Evolutionary conservation across 2,888 invertebrate genomes (phyloP), one percentile per base, ranked within the genome.

Genomic region (Perizoma flavofasciatum): DNA sequence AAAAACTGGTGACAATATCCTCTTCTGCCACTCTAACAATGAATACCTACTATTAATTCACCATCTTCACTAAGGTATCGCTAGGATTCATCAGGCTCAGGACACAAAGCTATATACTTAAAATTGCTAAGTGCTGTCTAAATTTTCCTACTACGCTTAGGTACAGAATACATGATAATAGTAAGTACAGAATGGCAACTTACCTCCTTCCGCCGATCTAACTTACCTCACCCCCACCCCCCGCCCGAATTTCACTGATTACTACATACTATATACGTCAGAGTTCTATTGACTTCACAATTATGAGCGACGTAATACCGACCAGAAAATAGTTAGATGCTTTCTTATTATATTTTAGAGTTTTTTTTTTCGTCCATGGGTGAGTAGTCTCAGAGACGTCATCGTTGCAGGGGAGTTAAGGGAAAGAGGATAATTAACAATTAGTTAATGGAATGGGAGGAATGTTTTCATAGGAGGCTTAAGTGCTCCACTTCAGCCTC

Each of bases 401-500:
- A 62, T 62, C 62, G 51, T 51, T 62, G 62, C 58, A 59, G 66
- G 67, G 66, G 66, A 65, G 57, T 56, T 62, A 61, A 64, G 68
- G 65, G 66, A 70, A 62, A 54, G 57, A 48, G 62, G 70, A 75
- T 71, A 73, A 77, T 77, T 73, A 77, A 68, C 75, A 77, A 77
- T 77, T 75, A 74, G 72, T 70, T 75, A 74, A 77, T 77, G 76
- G 76, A 72, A 70, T 60, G 65, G 70, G 69, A 64, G 68, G 66
- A 62, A 70, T 74, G 72, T 74, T 73, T 73, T 72, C 69, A 59
- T 59, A 65, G 65, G 22, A 22, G 22, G 22, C 22, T 22, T 2
- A 22, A 22, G 22, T 22, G 22, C 22, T 22, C 22, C 58, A 62
- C 68, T 70, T 61, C 33, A 33, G 39, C 46, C 39, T 48, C 49